These are phyloP conservation scores for Coleophora flavipennella DNA, from an alignment of 2,888 invertebrate species.

Conservation along the genomic window DNA sequence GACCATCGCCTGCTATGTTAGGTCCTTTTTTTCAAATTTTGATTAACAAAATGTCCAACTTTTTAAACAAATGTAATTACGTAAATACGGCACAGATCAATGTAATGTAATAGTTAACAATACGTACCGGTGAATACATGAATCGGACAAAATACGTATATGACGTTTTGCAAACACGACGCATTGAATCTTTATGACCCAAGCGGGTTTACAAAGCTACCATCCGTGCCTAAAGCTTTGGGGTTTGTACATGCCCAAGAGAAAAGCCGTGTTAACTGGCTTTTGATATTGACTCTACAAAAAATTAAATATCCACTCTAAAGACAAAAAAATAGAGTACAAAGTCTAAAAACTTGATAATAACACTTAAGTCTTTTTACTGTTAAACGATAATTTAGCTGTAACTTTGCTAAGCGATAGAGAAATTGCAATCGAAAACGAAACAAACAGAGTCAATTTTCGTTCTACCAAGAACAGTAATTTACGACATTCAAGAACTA, in stretches of 20 bases:
- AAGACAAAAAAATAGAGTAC: slow-evolving; percentile 9
- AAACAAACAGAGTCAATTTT: accelerated
- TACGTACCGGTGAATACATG: too few relatives aligned
- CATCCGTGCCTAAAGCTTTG: slow-evolving; percentile 60
- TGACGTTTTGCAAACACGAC: too few relatives aligned
- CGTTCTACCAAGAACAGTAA: neutral
- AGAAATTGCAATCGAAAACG: slow-evolving; percentile 17
- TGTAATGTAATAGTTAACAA: too few relatives aligned
- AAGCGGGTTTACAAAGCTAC: slow-evolving; percentile 55
- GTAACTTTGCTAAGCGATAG: slow-evolving; percentile 12
- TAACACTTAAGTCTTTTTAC: slow-evolving; percentile 22
- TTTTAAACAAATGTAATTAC: too few relatives aligned
- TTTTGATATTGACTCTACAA: slow-evolving; percentile 36
- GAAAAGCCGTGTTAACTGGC: slow-evolving; percentile 52
- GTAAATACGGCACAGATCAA: too few relatives aligned
- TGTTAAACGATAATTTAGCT: slow-evolving; percentile 23
- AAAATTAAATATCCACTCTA: slow-evolving; percentile 23
- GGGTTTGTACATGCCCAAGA: slow-evolving; percentile 47
- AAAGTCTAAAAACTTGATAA: slow-evolving; percentile 9
- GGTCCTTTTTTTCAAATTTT: too few relatives aligned
- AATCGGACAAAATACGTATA: too few relatives aligned
- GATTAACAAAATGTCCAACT: too few relatives aligned
- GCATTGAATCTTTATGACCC: too few relatives aligned
- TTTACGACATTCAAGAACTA: neutral
- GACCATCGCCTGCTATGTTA: too few relatives aligned